These are phyloP conservation scores for Epinephelus moara DNA, from an alignment of 2,113 vertebrate genomes.

Conservation along the genomic window DNA sequence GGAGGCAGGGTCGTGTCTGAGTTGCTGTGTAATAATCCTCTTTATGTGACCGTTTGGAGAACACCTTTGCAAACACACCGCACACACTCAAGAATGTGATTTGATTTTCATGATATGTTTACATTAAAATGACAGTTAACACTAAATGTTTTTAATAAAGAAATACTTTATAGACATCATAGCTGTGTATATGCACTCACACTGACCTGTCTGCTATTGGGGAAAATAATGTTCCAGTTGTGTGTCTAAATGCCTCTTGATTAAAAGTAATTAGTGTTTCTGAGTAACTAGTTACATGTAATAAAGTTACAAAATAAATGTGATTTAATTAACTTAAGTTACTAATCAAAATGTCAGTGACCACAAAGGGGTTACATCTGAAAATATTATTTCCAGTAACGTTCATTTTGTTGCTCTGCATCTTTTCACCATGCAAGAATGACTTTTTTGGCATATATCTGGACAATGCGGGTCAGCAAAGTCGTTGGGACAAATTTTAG, in stretches of 20 bases:
- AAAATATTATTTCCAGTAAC: no score
- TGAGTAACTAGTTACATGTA: no score
- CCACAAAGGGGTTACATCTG: no score
- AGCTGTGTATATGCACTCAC: neutral
- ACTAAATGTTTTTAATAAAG: constrained; percentile 1
- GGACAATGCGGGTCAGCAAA: no score
- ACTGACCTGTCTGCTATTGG: constrained; percentile 27
- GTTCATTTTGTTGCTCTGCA: no score
- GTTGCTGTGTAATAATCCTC: constrained; percentile 52
- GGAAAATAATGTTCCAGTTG: neutral
- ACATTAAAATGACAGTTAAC: constrained; percentile 33
- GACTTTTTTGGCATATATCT: no score
- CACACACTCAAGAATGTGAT: constrained; percentile 51
- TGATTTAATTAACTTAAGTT: no score
- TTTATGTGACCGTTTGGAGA: constrained; percentile 43
- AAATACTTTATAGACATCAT: constrained; percentile 4
- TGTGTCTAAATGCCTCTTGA: neutral
- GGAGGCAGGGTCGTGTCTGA: constrained; percentile 31
- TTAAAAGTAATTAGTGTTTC: no score
- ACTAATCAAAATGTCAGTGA: no score
- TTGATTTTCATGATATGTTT: constrained; percentile 52
- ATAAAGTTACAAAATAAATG: no score
- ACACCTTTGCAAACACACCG: constrained; percentile 20
- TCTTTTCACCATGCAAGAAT: no score
- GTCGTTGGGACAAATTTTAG: no score